Evolutionary conservation across 2,113 vertebrate species (phyloP).

Genomic region (Ceyx cyanopectus): DNA sequence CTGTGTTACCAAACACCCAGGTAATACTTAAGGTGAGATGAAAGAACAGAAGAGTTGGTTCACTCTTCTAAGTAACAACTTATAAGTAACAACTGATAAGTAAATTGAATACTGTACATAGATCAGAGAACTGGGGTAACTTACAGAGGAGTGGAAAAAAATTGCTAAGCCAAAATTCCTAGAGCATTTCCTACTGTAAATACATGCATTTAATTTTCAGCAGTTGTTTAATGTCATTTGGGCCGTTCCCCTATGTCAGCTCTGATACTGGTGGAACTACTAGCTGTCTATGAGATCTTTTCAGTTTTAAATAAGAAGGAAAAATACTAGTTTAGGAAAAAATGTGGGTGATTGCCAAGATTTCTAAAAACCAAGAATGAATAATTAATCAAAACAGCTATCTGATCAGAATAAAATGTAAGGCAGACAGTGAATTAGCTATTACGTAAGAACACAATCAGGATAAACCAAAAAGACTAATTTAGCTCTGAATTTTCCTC

Average conservation of each 20-base stretch:
- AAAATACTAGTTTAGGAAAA: not conserved
- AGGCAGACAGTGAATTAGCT: not conserved
- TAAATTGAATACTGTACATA: not conserved
- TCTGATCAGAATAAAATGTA: not conserved
- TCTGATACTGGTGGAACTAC: conserved; percentile 16
- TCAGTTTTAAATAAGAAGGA: conserved; percentile 16
- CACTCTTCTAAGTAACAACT: not conserved
- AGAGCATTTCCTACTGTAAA: conserved; percentile 2
- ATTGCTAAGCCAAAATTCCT: not conserved
- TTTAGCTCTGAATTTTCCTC: conserved; percentile 2
- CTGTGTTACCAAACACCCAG: not conserved
- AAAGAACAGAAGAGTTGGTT: not conserved
- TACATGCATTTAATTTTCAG: conserved; percentile 20
- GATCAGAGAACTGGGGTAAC: not conserved
- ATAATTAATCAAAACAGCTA: not conserved
- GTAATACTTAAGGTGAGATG: not conserved
- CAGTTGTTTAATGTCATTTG: conserved; percentile 16
- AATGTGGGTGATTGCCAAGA: not conserved
- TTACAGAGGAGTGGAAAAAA: conserved; percentile 10
- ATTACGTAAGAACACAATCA: not conserved
- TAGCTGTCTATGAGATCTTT: not conserved
- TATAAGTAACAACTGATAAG: not conserved
- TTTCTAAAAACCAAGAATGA: not conserved
- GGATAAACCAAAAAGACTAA: not conserved
- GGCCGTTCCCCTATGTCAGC: not conserved